phyloP scores from a whole-genome alignment of 2,888 invertebrate species.

The Hermodice carunculata region DNA sequence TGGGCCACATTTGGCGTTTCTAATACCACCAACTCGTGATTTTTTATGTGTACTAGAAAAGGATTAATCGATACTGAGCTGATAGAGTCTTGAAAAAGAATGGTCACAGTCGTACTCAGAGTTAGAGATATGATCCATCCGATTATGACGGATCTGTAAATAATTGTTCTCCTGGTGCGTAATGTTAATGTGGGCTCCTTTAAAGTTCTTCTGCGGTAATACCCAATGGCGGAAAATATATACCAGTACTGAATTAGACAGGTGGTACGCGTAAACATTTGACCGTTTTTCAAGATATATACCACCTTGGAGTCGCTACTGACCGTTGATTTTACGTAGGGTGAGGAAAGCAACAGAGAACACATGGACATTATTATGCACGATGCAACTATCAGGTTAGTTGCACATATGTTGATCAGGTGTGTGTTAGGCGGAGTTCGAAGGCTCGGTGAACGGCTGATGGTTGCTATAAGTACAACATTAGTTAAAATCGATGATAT shows the following conservation, averaged over 20 bases:
- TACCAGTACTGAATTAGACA: constrained; percentile 59
- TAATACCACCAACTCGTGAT: not conserved
- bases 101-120: constrained; percentile 48
- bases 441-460: constrained; percentile 57
- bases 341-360: constrained; percentile 34
- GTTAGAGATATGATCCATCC: constrained; percentile 55
- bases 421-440: constrained; percentile 63
- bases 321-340: not conserved
- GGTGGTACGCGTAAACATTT: constrained; percentile 54
- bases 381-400: constrained; percentile 52
- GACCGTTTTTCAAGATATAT: constrained; percentile 47
- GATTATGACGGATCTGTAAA: constrained; percentile 51
- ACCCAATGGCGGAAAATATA: constrained; percentile 61
- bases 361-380: constrained; percentile 52
- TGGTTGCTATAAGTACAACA: constrained; percentile 52
- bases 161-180: constrained; percentile 48
- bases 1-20: not conserved
- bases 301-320: not conserved
- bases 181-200: constrained; percentile 50
- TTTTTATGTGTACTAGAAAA: constrained; percentile 13
- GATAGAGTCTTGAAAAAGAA: constrained; percentile 45
- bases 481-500: constrained; percentile 18
- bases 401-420: constrained; percentile 62
- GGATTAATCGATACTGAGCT: constrained; percentile 29
- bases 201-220: constrained; percentile 49